Conservation (phyloP, 37 sponge, comb jelly and placozoan species). For the Petrosia ficiformis region DNA sequence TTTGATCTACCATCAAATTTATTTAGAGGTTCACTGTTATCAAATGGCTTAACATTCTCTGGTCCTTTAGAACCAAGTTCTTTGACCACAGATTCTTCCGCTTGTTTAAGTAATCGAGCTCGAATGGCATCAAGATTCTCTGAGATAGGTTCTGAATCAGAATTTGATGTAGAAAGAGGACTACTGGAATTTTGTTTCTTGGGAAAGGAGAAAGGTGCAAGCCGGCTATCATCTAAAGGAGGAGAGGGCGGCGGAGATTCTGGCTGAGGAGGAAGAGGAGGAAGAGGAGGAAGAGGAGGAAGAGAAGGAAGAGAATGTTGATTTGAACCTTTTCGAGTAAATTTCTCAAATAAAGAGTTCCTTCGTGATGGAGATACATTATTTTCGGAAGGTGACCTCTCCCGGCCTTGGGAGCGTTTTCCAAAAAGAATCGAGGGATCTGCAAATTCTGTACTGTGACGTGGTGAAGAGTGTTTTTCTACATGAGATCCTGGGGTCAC, state of each 20-base stretch:
- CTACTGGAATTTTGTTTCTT: neutral
- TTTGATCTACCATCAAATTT: too few species aligned
- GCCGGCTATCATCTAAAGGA: neutral
- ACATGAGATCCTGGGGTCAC: too few species aligned
- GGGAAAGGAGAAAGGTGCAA: constrained; percentile 8
- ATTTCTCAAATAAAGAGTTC: too few species aligned
- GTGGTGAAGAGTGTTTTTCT: too few species aligned
- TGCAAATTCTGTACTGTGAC: too few species aligned
- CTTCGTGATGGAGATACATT: too few species aligned
- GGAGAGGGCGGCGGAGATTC: neutral
- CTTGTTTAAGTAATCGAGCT: neutral
- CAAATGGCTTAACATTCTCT: too few species aligned
- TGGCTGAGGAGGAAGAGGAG: neutral
- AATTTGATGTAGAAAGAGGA: neutral
- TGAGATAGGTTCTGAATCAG: neutral
- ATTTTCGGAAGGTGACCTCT: neutral
- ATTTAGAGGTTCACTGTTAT: too few species aligned
- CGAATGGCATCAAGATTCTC: neutral
- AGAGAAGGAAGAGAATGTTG: constrained; percentile 1
- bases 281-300: neutral
- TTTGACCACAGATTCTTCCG: neutral
- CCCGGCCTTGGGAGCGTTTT: too few species aligned
- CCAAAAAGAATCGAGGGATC: too few species aligned
- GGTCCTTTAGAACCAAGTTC: too few species aligned
- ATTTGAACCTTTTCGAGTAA: too few species aligned